Conservation (phyloP, 2,113 vertebrate genomes). For the Acanthochromis polyacanthus region DNA sequence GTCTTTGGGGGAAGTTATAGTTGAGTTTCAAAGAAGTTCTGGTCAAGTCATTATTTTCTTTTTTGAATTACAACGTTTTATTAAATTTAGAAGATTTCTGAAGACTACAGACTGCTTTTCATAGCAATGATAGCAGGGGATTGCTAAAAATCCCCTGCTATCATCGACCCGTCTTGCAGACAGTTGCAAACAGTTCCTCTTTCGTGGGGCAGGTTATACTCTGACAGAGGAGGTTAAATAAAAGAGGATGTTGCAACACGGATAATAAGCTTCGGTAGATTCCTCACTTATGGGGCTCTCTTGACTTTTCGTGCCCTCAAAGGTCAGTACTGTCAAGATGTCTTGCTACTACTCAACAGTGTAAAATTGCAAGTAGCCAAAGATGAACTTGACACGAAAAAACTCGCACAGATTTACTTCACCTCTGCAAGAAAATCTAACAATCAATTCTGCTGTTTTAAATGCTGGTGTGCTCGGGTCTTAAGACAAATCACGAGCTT, state of each 20-base stretch:
- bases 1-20: constrained; percentile 30
- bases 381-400: not conserved
- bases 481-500: not conserved
- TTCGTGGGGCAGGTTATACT: not conserved
- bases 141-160: not conserved
- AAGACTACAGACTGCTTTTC: no score
- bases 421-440: not conserved
- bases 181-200: not conserved
- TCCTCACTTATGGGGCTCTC: not conserved
- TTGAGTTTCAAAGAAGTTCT: constrained; percentile 12
- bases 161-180: not conserved
- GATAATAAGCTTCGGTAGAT: constrained; percentile 17
- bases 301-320: not conserved
- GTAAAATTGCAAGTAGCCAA: not conserved
- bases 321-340: constrained; percentile 2
- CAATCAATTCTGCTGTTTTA: not conserved
- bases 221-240: constrained; percentile 1
- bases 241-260: constrained; percentile 1
- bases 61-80: not conserved
- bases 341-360: not conserved
- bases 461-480: not conserved
- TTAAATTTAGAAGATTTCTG: no score
- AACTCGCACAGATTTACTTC: not conserved
- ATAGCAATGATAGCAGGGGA: no score
- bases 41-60: not conserved